A percentile compares a stretch with the other conserved stretches of the same genome.
Evolutionary conservation across 2,888 invertebrate species (phyloP).

Genomic region (Blomia tropicalis): DNA sequence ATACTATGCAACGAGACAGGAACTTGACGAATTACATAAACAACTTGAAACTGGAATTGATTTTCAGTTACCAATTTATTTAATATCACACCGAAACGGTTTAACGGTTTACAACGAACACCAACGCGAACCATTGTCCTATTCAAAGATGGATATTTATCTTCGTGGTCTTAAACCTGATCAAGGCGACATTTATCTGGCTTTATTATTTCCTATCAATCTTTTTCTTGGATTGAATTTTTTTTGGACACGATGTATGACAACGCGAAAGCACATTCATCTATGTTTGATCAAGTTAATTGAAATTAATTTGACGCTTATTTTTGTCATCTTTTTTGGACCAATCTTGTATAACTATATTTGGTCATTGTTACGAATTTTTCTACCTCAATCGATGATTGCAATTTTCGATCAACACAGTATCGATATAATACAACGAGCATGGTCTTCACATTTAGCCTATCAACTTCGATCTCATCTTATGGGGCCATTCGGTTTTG

Average conservation of each 20-base stretch:
- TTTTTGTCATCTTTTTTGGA: constrained; percentile 38
- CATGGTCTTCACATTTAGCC: not conserved
- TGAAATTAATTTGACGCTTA: constrained; percentile 38
- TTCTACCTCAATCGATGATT: constrained; percentile 29
- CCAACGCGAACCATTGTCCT: constrained; percentile 35
- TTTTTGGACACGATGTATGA: constrained; percentile 35
- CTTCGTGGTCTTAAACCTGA: constrained; percentile 40
- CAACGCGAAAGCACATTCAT: constrained; percentile 34
- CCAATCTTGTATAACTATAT: constrained; percentile 36
- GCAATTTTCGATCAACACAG: not conserved
- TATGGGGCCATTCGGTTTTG: constrained; percentile 33
- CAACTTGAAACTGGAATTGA: constrained; percentile 23
- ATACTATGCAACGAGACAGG: constrained; percentile 28
- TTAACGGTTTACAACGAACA: constrained; percentile 37
- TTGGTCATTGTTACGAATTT: constrained; percentile 32
- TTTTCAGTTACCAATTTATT: constrained; percentile 38
- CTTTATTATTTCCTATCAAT: constrained; percentile 39
- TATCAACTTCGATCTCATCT: constrained; percentile 32
- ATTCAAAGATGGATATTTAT: constrained; percentile 38
- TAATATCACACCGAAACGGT: constrained; percentile 37
- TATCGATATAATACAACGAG: constrained; percentile 18
- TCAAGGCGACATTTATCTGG: constrained; percentile 41
- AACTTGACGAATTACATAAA: constrained; percentile 11
- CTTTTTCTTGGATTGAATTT: constrained; percentile 38
- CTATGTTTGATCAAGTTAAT: constrained; percentile 36